Evolutionary conservation across 2,113 vertebrate species (phyloP).

Genomic region (Monopterus albus): DNA sequence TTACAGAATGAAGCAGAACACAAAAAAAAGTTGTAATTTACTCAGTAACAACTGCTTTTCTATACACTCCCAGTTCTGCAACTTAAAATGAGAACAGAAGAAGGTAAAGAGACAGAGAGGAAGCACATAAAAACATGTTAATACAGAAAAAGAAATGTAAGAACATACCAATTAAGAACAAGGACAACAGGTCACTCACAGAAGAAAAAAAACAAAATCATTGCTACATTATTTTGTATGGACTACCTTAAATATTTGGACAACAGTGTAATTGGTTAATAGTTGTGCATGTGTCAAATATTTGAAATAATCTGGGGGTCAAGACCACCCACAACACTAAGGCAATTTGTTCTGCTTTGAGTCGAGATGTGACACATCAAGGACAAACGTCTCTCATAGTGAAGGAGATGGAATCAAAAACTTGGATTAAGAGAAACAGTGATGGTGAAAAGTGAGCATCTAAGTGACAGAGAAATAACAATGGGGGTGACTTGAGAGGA

Average conservation of each 20-base stretch:
- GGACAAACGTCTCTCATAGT: slow-evolving; percentile 3
- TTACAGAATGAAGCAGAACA: not conserved
- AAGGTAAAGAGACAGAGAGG: not conserved
- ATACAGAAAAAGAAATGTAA: not conserved
- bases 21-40: not conserved
- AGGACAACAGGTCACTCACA: not conserved
- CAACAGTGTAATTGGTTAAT: slow-evolving; percentile 58
- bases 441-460: slow-evolving; percentile 1
- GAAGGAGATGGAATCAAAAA: slow-evolving; percentile 17
- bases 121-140: not conserved
- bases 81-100: not conserved
- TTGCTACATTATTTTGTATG: slow-evolving; percentile 58
- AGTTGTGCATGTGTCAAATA: slow-evolving; percentile 45
- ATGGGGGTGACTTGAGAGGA: slow-evolving; percentile 8
- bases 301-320: not conserved
- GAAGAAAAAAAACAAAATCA: slow-evolving; percentile 17
- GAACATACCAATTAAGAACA: not conserved
- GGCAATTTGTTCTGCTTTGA: slow-evolving; percentile 6
- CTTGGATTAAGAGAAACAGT: slow-evolving; percentile 14
- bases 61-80: not conserved
- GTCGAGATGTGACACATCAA: slow-evolving; percentile 1
- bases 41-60: not conserved
- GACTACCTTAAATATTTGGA: slow-evolving; percentile 79
- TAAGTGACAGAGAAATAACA: slow-evolving; percentile 12
- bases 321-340: slow-evolving; percentile 3